phyloP scores from a whole-genome alignment of 2,113 vertebrate species.

The Chaetodon trifascialis region DNA sequence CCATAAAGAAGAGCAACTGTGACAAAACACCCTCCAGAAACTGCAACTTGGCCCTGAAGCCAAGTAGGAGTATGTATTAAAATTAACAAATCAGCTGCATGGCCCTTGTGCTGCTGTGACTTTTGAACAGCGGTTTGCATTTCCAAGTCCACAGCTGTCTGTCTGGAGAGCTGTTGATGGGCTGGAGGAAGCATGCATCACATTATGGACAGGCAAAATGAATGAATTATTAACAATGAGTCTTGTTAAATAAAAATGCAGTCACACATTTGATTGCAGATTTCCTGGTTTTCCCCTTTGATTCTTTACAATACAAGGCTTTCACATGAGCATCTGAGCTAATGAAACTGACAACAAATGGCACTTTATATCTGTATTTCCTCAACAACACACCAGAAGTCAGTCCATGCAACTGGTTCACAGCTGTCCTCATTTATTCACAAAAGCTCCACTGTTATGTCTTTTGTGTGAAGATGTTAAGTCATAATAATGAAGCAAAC shows the following conservation, averaged over 20 bases:
- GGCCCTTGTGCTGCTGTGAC: not conserved
- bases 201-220: conserved; percentile 17
- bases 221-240: not conserved
- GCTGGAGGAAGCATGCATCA: conserved; percentile 1
- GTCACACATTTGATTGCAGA: not conserved
- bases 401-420: not conserved
- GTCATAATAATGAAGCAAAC: not conserved
- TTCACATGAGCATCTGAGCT: not conserved
- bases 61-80: not conserved
- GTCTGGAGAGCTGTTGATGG: not conserved
- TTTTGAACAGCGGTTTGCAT: too few species aligned
- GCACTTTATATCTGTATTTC: not conserved
- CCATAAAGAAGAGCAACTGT: too few species aligned
- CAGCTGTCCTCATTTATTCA: conserved; percentile 5
- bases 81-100: not conserved
- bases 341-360: not conserved
- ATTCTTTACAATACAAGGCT: conserved; percentile 15
- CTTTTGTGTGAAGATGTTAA: not conserved
- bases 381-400: not conserved
- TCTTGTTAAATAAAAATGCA: not conserved
- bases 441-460: not conserved
- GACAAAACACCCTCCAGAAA: not conserved
- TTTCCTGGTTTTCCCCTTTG: not conserved
- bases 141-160: not conserved
- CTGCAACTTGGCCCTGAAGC: not conserved